Conservation (phyloP, 2,113 vertebrate species). For the Litocranius walleri region DNA sequence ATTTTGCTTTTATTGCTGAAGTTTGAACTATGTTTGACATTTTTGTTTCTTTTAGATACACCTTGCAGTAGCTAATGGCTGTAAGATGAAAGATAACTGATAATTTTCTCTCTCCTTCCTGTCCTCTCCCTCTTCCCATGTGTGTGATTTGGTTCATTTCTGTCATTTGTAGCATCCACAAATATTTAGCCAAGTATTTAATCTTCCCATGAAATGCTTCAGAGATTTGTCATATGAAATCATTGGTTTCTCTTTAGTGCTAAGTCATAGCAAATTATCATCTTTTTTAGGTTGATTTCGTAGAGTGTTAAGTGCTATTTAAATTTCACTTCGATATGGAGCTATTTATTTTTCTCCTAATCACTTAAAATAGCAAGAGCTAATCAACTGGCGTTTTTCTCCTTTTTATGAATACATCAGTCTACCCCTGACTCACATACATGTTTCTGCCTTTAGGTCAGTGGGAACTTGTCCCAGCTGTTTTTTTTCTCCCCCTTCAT, state of each 20-base stretch:
- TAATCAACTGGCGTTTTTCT: slow-evolving; percentile 62
- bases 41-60: not conserved
- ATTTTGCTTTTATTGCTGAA: not conserved
- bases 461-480: slow-evolving; percentile 54
- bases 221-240: slow-evolving; percentile 44
- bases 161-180: not conserved
- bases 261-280: slow-evolving; percentile 69
- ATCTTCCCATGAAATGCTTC: slow-evolving; percentile 12
- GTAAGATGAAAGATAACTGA: not conserved
- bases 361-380: slow-evolving; percentile 61
- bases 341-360: slow-evolving; percentile 62
- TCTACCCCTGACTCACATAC: slow-evolving; percentile 25
- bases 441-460: slow-evolving; percentile 68
- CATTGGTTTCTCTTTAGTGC: slow-evolving; percentile 56
- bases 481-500: slow-evolving; percentile 49
- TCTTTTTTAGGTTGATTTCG: slow-evolving; percentile 58
- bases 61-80: not conserved
- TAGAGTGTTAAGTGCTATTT: slow-evolving; percentile 65
- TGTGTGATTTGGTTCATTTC: not conserved
- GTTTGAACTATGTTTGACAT: not conserved
- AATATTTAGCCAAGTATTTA: slow-evolving; percentile 24
- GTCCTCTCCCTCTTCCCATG: fast-evolving
- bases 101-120: not conserved
- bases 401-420: not conserved
- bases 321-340: slow-evolving; percentile 55